phyloP scores from a whole-genome alignment of 2,113 vertebrate genomes.

The Prietella phreatophila region DNA sequence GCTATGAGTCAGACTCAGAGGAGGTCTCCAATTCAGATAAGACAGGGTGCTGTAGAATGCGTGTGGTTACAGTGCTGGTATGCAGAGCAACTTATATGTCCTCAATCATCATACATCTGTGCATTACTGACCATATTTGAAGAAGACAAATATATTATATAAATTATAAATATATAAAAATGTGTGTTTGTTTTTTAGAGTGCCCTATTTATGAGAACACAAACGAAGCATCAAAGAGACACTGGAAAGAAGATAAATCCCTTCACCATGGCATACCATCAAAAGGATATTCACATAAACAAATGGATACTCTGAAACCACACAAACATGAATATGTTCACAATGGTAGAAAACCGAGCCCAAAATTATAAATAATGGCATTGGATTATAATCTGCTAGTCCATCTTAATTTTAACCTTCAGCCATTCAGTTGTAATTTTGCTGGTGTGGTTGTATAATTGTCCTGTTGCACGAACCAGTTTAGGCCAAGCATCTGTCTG shows the following conservation, averaged over 20 bases:
- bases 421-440: background rate
- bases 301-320: background rate
- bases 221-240: background rate
- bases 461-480: background rate
- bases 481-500: background rate
- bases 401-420: background rate
- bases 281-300: conserved; percentile 5
- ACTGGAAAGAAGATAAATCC: background rate
- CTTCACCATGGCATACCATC: background rate
- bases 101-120: background rate
- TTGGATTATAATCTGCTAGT: background rate
- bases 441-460: background rate
- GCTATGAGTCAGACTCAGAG: conserved; percentile 19
- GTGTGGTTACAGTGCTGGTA: conserved; percentile 30
- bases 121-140: conserved; percentile 7
- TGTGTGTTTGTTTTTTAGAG: conserved; percentile 22
- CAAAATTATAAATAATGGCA: background rate
- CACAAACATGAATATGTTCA: background rate
- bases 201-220: conserved; percentile 43
- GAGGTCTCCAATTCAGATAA: background rate
- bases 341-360: background rate
- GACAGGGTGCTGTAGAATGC: background rate
- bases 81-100: conserved; percentile 23
- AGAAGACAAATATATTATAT: background rate
- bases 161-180: background rate